A percentile compares a stretch with the other conserved stretches of the same genome.
These are phyloP conservation scores for Linnaemya tessellans DNA, from an alignment of 2,888 invertebrate genomes.

Conservation along the genomic window DNA sequence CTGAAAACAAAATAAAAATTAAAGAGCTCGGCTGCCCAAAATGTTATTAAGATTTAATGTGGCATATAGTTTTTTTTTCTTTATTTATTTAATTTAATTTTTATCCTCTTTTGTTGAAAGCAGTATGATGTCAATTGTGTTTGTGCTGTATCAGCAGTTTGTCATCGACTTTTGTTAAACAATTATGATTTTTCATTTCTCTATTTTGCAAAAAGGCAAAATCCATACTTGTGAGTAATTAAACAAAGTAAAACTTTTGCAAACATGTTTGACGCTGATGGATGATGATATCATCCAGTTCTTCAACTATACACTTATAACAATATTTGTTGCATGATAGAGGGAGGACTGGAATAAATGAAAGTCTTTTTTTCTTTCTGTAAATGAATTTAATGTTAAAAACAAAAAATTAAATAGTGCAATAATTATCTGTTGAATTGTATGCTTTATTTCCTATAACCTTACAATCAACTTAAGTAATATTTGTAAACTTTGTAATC, in stretches of 20 bases:
- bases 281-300: not conserved
- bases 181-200: constrained; percentile 38
- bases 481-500: too few species aligned
- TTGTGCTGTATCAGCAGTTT: constrained; percentile 11
- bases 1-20: not conserved
- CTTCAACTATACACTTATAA: not conserved
- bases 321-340: too few species aligned
- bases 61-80: constrained; percentile 64
- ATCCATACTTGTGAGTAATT: not conserved
- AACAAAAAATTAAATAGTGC: too few species aligned
- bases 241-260: not conserved
- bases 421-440: too few species aligned
- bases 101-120: constrained; percentile 8
- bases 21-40: constrained; percentile 27
- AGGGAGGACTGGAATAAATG: not conserved
- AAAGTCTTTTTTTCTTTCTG: not conserved
- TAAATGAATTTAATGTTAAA: too few species aligned
- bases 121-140: not conserved
- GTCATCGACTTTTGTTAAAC: constrained; percentile 40
- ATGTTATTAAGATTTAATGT: constrained; percentile 67
- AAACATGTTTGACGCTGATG: not conserved
- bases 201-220: not conserved
- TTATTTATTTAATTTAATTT: constrained; percentile 38
- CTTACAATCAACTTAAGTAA: too few species aligned
- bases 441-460: too few species aligned